Percentiles rank a stretch among this genome's conserved stretches.
phyloP scores from a whole-genome alignment of 1,140 invertebrate species.

The Antheraea pernyi region DNA sequence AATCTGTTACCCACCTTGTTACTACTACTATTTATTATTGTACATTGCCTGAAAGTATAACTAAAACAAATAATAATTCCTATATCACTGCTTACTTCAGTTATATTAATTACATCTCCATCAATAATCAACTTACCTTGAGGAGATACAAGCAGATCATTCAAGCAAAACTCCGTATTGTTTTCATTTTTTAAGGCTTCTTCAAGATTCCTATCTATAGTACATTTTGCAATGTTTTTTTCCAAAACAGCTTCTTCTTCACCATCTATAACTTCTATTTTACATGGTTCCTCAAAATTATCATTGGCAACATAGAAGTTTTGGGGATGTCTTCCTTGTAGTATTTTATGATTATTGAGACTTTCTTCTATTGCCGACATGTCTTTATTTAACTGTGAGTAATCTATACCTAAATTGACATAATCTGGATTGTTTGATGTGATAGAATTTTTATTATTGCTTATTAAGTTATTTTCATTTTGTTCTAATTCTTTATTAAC shows the following conservation, averaged over 20 bases:
- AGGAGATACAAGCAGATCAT: slow-evolving; percentile 50
- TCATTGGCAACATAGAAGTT: slow-evolving; percentile 6
- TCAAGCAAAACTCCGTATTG: slow-evolving; percentile 44
- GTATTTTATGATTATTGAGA: neutral
- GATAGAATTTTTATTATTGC: neutral
- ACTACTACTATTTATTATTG: too few species aligned
- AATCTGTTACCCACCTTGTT: too few species aligned
- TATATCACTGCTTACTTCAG: neutral
- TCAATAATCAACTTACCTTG: slow-evolving; percentile 48
- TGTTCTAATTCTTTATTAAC: neutral
- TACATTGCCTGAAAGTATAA: too few species aligned
- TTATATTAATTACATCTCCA: neutral
- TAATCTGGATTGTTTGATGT: neutral
- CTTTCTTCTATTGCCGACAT: neutral
- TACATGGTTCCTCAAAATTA: neutral
- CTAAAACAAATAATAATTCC: too few species aligned
- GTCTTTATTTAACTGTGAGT: neutral
- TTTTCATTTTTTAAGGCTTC: slow-evolving; percentile 49
- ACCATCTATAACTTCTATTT: neutral
- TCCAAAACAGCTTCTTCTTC: neutral
- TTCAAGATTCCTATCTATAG: slow-evolving; percentile 60
- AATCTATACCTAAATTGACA: neutral
- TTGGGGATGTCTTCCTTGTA: neutral
- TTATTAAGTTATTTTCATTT: neutral
- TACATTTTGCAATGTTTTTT: slow-evolving; percentile 22